Percentiles rank a stretch among this genome's conserved stretches.
Evolutionary conservation across 2,113 vertebrate genomes (phyloP).

Genomic region (Thomomys bottae): DNA sequence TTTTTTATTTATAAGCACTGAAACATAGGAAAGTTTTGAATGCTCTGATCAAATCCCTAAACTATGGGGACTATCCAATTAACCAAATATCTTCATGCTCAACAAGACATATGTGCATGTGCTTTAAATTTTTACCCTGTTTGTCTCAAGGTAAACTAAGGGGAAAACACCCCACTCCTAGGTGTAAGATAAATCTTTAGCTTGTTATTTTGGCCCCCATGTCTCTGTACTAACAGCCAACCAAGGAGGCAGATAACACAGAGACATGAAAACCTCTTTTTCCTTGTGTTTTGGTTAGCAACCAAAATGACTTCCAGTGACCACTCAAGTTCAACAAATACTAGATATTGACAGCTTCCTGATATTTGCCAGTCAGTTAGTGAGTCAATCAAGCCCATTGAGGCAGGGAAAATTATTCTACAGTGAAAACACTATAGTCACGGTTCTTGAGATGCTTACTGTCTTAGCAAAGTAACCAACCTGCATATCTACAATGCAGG

Average conservation of each 20-base stretch:
- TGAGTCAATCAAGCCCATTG: neutral
- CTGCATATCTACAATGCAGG: rapidly evolving
- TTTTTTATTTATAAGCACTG: neutral
- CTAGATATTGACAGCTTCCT: neutral
- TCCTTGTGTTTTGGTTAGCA: neutral
- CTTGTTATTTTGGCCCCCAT: neutral
- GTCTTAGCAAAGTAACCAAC: neutral
- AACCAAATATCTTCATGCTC: neutral
- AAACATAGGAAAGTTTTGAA: neutral
- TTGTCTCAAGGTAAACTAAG: neutral
- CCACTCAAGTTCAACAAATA: neutral
- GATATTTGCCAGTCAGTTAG: neutral
- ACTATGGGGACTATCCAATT: neutral
- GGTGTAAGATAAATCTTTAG: neutral
- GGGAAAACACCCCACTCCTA: neutral
- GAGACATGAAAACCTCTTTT: too few relatives aligned
- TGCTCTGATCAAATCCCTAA: neutral
- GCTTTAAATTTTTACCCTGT: neutral
- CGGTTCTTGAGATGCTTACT: neutral
- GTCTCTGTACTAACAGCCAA: neutral
- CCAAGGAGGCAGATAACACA: neutral
- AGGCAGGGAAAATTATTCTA: neutral
- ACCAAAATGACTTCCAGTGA: neutral
- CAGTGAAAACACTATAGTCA: neutral
- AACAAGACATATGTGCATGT: neutral